phyloP scores from a whole-genome alignment of 2,888 invertebrate species.

The Aporophyla nigra region DNA sequence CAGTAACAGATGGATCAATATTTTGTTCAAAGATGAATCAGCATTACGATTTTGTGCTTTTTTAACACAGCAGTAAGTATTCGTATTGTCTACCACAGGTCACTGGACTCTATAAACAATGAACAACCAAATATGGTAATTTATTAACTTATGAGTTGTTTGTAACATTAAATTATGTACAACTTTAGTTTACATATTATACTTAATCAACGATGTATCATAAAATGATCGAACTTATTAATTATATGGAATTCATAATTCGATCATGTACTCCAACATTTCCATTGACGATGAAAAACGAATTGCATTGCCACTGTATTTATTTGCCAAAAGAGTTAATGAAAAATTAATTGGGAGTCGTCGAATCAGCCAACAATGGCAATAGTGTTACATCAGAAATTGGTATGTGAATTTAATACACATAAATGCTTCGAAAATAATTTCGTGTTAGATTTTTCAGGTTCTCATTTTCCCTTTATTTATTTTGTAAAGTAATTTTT shows the following conservation, averaged over 20 bases:
- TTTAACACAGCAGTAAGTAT: background rate
- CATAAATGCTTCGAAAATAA: background rate
- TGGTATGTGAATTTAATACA: background rate
- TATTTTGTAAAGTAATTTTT: background rate
- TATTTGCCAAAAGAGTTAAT: slow-evolving; percentile 35
- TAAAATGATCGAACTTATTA: slow-evolving; percentile 7
- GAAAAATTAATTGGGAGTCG: slow-evolving; percentile 41
- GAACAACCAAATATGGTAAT: background rate
- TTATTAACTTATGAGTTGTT: background rate
- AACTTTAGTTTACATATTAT: slow-evolving; percentile 5
- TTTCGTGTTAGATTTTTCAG: background rate
- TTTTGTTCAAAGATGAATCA: background rate
- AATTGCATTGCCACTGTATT: slow-evolving; percentile 31
- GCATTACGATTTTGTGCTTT: background rate
- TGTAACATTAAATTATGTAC: background rate
- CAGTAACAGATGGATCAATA: background rate
- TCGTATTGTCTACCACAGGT: background rate
- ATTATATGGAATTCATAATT: slow-evolving; percentile 30
- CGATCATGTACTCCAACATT: slow-evolving; percentile 11
- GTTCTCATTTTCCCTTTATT: background rate
- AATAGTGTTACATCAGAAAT: slow-evolving; percentile 5
- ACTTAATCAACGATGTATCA: background rate
- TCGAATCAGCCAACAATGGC: slow-evolving; percentile 16
- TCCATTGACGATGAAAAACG: slow-evolving; percentile 27
- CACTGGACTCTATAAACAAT: background rate